A percentile compares a stretch with the other conserved stretches of the same genome.
phyloP scores from a whole-genome alignment of 2,113 vertebrate genomes.

The Actenoides hombroni region DNA sequence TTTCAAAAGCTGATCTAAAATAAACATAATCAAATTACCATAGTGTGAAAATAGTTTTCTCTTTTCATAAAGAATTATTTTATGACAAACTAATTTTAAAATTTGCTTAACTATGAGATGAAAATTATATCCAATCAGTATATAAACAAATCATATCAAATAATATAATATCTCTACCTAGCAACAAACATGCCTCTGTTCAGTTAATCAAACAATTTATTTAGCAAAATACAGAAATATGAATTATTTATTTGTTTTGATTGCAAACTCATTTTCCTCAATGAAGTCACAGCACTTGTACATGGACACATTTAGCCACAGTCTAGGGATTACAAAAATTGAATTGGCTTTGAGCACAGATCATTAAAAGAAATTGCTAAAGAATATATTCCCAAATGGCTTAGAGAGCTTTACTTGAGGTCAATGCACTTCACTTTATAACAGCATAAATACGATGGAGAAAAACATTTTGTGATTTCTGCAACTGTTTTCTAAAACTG shows the following conservation, averaged over 20 bases:
- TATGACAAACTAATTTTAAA: slow-evolving; percentile 7
- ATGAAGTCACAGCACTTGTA: slow-evolving; percentile 15
- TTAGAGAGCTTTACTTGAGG: neutral
- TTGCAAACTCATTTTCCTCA: slow-evolving; percentile 22
- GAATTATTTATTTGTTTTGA: slow-evolving; percentile 49
- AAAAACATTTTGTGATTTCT: neutral
- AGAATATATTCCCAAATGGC: neutral
- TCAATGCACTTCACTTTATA: slow-evolving; percentile 1
- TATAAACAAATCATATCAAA: slow-evolving; percentile 18
- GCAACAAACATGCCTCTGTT: neutral
- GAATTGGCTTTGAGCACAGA: slow-evolving; percentile 25
- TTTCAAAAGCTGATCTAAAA: neutral
- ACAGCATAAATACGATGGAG: neutral
- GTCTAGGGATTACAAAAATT: slow-evolving; percentile 7
- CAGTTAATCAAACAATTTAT: slow-evolving; percentile 33
- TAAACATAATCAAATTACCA: neutral
- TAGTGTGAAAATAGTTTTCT: neutral
- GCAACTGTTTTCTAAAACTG: neutral
- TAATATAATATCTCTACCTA: neutral
- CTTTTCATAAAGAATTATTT: neutral
- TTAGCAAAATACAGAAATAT: slow-evolving; percentile 11
- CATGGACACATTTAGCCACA: neutral
- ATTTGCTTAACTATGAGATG: neutral
- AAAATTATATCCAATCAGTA: neutral
- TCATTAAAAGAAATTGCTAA: slow-evolving; percentile 28